Base-by-base conservation (phyloP, 2,797 vertebrate genomes). In the Dermochelys coriacea region DNA sequence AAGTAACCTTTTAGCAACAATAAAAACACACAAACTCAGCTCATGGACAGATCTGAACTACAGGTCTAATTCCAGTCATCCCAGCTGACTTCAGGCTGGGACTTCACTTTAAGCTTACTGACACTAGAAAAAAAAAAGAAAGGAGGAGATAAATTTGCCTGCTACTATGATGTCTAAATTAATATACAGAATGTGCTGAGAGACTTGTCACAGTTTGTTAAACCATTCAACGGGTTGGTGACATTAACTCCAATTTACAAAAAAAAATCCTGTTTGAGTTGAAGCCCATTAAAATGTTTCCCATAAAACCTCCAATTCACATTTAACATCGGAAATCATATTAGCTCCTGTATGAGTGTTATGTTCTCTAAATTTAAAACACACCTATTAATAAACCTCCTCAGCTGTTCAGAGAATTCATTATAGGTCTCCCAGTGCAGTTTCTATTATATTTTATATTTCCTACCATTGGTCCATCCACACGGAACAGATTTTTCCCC, bases 151-250 rank as follows among this genome's bases (percentile, higher is more conserved):
- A 64, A 91, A 87, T 95, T 94, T 94, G 6, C 85, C 85, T 89
- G 80, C 25, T 88, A 47, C 90, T 93, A 50, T 92, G 93, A 89
- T 86, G 80, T 89, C 85, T 89, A 95, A 71, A 97, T 93, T 95
- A 95, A 96, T 96, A 85, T 71, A 93, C 77, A 0, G 0, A 74
- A 83, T 88, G 55, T 83, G 79, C 45, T 91, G 80, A 90, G 64
- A 93, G 57, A 25, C 82, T 92, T 95, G 92, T 91, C 92, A 86
- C 47, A 94, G 71, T 88, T 93, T 94, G 54, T 92, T 93, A 95
- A 94, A 93, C 77, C 83, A 29, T 25, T 93, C 91, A 96, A 95
- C 64, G 50, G 93, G 25, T 5, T 93, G 8, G 71, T 96, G 85
- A 64, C 31, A 85, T 94, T 96, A 93, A 88, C n/a, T 95, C 12